phyloP scores from a whole-genome alignment of 2,888 invertebrate genomes.

The Cancer borealis region DNA sequence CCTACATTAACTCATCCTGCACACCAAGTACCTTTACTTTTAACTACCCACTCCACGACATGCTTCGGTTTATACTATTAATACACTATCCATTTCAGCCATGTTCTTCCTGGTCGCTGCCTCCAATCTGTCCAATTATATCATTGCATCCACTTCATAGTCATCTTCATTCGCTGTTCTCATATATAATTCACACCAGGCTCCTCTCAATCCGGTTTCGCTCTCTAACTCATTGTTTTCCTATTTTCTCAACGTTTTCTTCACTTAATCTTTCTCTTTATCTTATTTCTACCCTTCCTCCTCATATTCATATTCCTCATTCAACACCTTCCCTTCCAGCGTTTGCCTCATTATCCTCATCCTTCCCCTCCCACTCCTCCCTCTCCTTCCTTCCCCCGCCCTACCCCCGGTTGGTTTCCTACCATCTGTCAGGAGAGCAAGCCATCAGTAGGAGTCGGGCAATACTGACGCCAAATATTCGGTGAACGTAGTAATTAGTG shows the following conservation, averaged over 20 bases:
- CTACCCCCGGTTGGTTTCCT: neutral
- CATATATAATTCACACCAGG: too few species aligned
- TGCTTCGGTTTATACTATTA: neutral
- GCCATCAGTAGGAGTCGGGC: neutral
- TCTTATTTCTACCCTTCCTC: neutral
- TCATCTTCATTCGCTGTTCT: neutral
- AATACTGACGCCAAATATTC: neutral
- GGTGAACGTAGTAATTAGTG: neutral
- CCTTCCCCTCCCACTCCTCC: neutral
- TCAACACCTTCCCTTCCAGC: neutral
- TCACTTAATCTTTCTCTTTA: neutral
- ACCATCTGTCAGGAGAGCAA: neutral
- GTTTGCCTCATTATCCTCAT: neutral
- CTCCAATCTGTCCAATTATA: neutral
- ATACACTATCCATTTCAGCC: neutral
- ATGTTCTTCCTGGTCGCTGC: neutral
- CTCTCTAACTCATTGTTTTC: too few species aligned
- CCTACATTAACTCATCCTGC: neutral
- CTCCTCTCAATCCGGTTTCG: too few species aligned
- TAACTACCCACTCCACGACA: neutral
- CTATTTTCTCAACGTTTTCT: too few species aligned
- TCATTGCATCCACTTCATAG: neutral
- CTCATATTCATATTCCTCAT: neutral
- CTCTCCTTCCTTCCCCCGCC: neutral
- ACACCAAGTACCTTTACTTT: too few species aligned